phyloP scores from a whole-genome alignment of 2,113 vertebrate genomes.

The Porphyrio hochstetteri region DNA sequence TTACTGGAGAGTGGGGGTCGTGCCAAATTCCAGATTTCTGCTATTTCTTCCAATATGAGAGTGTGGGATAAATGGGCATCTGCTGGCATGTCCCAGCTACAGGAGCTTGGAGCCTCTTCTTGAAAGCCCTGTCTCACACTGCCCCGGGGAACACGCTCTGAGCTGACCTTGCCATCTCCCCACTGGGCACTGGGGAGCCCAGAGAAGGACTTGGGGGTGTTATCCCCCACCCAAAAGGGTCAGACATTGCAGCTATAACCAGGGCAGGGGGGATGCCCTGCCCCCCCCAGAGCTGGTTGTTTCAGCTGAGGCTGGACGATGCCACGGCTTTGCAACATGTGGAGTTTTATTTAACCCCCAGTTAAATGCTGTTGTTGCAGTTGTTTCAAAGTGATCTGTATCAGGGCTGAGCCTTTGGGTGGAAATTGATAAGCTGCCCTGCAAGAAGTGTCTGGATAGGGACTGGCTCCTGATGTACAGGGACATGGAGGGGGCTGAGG shows the following conservation, averaged over 20 bases:
- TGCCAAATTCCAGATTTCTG: neutral
- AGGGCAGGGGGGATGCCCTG: neutral
- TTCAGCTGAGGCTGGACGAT: neutral
- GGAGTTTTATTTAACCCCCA: neutral
- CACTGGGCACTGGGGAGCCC: accelerated
- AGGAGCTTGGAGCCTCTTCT: neutral
- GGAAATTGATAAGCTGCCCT: neutral
- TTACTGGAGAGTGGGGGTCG: neutral
- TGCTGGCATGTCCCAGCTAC: neutral
- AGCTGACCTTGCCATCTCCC: neutral
- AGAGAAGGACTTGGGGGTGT: accelerated
- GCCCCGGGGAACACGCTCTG: accelerated
- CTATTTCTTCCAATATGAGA: neutral
- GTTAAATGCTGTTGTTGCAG: accelerated
- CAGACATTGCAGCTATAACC: neutral
- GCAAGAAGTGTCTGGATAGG: neutral
- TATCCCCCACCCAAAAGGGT: neutral
- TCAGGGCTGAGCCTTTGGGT: neutral
- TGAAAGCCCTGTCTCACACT: neutral
- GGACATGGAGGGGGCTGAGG: neutral
- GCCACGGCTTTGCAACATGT: accelerated
- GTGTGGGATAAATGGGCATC: neutral
- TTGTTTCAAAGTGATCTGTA: neutral
- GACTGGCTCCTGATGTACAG: neutral
- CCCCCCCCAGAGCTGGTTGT: neutral